Conservation (phyloP, 2,797 vertebrate species). For the Enteromius thamalakanensis region DNA sequence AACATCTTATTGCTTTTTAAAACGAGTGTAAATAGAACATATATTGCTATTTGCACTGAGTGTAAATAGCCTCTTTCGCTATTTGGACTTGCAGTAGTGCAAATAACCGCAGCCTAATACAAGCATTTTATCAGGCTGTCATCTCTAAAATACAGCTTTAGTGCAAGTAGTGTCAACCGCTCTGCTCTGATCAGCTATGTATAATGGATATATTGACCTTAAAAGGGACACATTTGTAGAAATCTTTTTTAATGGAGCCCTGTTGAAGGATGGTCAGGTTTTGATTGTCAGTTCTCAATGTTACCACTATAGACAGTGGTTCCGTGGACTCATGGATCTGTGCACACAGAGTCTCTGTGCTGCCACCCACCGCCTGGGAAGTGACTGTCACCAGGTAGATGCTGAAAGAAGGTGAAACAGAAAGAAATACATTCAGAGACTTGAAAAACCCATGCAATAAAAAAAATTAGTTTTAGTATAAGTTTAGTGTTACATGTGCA, state of each 20-base stretch:
- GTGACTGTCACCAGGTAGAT: slow-evolving; percentile 71
- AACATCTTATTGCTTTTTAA: too few species aligned
- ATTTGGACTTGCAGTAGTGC: too few species aligned
- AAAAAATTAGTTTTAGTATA: background rate
- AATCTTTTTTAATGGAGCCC: slow-evolving; percentile 52
- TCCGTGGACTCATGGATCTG: slow-evolving; percentile 60
- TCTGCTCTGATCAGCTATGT: too few species aligned
- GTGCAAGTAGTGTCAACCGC: background rate
- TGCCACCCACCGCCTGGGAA: slow-evolving; percentile 69
- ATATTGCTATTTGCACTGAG: too few species aligned
- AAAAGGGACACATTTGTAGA: slow-evolving; percentile 63
- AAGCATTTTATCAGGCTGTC: too few species aligned
- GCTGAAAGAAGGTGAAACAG: slow-evolving; percentile 58
- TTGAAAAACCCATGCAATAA: background rate
- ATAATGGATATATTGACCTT: background rate
- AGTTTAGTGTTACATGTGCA: too few species aligned
- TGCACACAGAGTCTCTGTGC: slow-evolving; percentile 70
- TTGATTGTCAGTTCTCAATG: slow-evolving; percentile 41
- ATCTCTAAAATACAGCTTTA: too few species aligned
- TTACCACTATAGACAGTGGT: slow-evolving; percentile 56
- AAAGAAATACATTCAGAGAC: background rate
- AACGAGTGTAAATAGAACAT: too few species aligned
- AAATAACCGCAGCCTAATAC: too few species aligned
- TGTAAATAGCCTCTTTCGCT: too few species aligned
- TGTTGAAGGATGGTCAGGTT: slow-evolving; percentile 53